These are phyloP conservation scores for Eueides isabella DNA, from an alignment of 1,140 invertebrate species.

Conservation along the genomic window DNA sequence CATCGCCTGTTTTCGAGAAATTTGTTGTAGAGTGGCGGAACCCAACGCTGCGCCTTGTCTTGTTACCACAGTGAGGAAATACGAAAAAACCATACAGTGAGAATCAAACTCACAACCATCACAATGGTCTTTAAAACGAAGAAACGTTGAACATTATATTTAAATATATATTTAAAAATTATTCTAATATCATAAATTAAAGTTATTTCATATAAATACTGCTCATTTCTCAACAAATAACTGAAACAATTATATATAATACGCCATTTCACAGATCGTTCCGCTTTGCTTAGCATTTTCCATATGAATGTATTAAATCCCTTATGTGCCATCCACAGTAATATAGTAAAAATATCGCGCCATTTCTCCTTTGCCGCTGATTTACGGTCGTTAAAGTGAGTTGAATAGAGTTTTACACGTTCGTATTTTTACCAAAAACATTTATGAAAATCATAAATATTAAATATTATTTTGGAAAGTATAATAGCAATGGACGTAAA, in stretches of 20 bases:
- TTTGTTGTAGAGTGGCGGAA: no score
- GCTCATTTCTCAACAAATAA: neutral
- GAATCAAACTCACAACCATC: neutral
- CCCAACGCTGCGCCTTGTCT: no score
- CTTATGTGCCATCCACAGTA: slow-evolving; percentile 51
- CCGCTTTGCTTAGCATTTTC: slow-evolving; percentile 42
- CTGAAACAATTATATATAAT: slow-evolving; percentile 31
- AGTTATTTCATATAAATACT: neutral
- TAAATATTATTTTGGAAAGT: neutral
- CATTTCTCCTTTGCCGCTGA: slow-evolving; percentile 42
- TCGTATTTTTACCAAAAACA: slow-evolving; percentile 33
- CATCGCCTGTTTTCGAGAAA: no score
- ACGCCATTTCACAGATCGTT: slow-evolving; percentile 36
- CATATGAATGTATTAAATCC: slow-evolving; percentile 59
- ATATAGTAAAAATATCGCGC: slow-evolving; percentile 56
- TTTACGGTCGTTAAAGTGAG: slow-evolving; percentile 44
- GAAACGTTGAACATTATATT: no score
- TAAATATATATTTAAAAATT: no score
- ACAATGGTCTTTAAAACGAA: neutral
- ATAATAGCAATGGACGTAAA: neutral
- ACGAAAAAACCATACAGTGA: neutral
- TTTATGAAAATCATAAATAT: neutral
- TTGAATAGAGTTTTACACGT: slow-evolving; percentile 43
- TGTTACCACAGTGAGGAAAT: neutral
- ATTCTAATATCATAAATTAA: no score